Evolutionary conservation across 2,113 vertebrate species (phyloP).

Genomic region (Rallus limicola): DNA sequence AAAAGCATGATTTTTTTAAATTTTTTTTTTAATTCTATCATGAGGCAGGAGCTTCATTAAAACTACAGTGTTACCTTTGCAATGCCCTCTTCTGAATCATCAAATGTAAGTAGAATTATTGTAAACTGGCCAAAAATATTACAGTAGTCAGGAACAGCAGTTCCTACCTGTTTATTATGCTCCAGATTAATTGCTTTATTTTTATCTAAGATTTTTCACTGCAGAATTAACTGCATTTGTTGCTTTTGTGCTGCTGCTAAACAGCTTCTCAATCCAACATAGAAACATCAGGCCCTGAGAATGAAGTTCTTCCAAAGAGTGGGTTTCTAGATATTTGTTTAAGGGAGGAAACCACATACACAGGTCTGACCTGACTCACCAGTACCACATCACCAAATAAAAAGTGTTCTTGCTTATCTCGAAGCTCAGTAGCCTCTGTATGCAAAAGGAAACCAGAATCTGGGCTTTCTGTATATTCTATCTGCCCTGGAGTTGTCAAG

Average conservation of each 20-base stretch:
- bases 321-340: background rate
- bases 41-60: background rate
- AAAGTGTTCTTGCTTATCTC: background rate
- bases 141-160: background rate
- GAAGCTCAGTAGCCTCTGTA: background rate
- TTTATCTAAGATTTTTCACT: background rate
- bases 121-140: background rate
- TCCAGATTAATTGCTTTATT: background rate
- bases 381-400: background rate
- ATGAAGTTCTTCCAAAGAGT: background rate
- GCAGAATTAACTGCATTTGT: background rate
- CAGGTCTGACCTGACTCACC: background rate
- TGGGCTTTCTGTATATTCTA: background rate
- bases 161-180: background rate
- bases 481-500: background rate
- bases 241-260: background rate
- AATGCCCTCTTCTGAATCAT: background rate
- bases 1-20: background rate
- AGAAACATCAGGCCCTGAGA: background rate
- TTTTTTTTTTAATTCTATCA: background rate
- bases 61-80: background rate
- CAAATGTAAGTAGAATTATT: background rate
- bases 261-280: background rate
- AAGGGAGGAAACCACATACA: background rate
- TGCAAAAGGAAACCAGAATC: background rate